Evolutionary conservation across 2,888 invertebrate genomes (phyloP).

Genomic region (Heliconius sara): DNA sequence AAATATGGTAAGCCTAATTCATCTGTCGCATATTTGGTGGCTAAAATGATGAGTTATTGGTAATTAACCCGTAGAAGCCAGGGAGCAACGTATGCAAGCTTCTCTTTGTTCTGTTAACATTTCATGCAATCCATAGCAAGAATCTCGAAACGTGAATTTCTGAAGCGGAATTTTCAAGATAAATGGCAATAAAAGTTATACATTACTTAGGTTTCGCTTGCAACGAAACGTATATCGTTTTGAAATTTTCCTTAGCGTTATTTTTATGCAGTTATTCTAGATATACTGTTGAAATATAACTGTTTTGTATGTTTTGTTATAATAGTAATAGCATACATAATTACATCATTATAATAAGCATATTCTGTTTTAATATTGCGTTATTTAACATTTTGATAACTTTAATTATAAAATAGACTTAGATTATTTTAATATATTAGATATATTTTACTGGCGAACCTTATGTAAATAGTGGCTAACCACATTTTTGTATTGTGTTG

Average conservation of each 20-base stretch:
- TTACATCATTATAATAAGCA: not conserved
- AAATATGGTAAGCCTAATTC: slow-evolving; percentile 75
- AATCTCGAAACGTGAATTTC: slow-evolving; percentile 23
- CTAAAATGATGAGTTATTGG: slow-evolving; percentile 55
- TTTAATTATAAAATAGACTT: too few relatives aligned
- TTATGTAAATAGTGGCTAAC: too few relatives aligned
- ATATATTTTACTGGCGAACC: too few relatives aligned
- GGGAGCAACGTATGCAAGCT: slow-evolving; percentile 35
- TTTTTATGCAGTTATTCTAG: not conserved
- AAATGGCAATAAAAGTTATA: slow-evolving; percentile 29
- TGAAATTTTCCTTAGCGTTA: slow-evolving; percentile 8
- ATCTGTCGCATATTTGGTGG: slow-evolving; percentile 66
- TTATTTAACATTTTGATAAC: too few relatives aligned
- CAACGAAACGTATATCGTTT: slow-evolving; percentile 21
- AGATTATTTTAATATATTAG: too few relatives aligned
- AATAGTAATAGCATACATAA: not conserved
- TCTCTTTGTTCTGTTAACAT: slow-evolving; percentile 31
- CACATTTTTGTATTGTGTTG: not conserved
- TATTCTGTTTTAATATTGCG: not conserved
- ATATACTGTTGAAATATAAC: not conserved
- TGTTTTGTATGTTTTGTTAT: not conserved
- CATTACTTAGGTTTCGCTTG: slow-evolving; percentile 26
- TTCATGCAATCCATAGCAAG: slow-evolving; percentile 31
- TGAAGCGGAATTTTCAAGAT: slow-evolving; percentile 22
- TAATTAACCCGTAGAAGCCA: slow-evolving; percentile 25